These are phyloP conservation scores for Sterrhoptilus dennistouni DNA, from an alignment of 2,113 vertebrate species.

Conservation along the genomic window DNA sequence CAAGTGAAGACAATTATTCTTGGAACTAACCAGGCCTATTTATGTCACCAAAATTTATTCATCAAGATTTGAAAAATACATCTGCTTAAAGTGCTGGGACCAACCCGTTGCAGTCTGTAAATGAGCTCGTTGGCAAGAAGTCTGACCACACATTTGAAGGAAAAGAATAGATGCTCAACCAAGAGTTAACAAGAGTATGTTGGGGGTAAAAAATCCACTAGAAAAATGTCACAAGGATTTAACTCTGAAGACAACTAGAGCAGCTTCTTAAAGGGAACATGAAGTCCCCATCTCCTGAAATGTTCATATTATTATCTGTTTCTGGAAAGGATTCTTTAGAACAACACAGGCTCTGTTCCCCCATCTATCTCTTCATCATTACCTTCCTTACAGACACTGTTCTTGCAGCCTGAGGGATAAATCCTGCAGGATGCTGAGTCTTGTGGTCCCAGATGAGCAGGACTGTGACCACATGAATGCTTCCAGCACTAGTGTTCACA, in stretches of 20 bases:
- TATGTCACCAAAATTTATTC: slow-evolving; percentile 39
- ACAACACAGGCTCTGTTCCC: background rate
- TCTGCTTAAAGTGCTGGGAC: background rate
- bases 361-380: background rate
- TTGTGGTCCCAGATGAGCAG: background rate
- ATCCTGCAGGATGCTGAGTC: background rate
- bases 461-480: background rate
- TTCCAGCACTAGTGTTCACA: background rate
- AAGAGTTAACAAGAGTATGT: background rate
- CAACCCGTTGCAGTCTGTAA: background rate
- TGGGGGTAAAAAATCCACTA: background rate
- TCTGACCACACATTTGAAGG: background rate
- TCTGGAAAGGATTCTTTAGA: background rate
- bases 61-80: slow-evolving; percentile 35
- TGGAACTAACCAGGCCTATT: slow-evolving; percentile 35
- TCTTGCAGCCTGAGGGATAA: background rate
- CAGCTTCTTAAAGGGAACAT: background rate
- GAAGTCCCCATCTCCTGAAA: background rate
- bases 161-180: background rate
- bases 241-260: background rate
- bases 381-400: background rate
- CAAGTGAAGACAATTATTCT: slow-evolving; percentile 36
- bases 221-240: background rate
- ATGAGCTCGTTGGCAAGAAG: background rate
- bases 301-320: background rate